phyloP scores from a whole-genome alignment of 2,888 invertebrate species.

The Panorpa germanica region DNA sequence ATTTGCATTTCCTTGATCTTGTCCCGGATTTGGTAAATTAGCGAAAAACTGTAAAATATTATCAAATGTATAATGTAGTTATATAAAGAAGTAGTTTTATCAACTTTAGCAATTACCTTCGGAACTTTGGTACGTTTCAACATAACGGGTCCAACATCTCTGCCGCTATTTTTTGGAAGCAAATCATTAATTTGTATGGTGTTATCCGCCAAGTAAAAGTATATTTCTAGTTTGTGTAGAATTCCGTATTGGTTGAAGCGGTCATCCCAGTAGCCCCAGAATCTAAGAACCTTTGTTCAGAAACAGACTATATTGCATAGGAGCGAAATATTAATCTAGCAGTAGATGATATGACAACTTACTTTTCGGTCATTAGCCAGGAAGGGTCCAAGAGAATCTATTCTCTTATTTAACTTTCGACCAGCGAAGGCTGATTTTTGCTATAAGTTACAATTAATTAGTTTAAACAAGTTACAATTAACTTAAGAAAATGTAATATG shows the following conservation, averaged over 20 bases:
- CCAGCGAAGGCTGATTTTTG: too few species aligned
- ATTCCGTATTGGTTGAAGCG: slow-evolving; percentile 55
- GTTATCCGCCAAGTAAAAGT: slow-evolving; percentile 74
- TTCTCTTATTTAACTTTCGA: slow-evolving; percentile 24
- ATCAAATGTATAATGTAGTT: too few species aligned
- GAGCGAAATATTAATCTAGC: too few species aligned
- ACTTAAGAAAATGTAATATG: too few species aligned
- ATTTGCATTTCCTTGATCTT: too few species aligned
- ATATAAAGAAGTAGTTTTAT: too few species aligned
- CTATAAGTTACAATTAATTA: too few species aligned
- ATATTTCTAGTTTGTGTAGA: slow-evolving; percentile 57
- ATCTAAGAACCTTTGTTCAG: too few species aligned
- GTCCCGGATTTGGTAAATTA: too few species aligned
- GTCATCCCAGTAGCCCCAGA: slow-evolving; percentile 84
- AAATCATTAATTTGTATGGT: slow-evolving; percentile 76
- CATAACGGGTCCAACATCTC: slow-evolving; percentile 52
- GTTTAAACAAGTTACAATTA: too few species aligned
- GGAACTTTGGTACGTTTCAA: slow-evolving; percentile 58
- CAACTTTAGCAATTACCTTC: slow-evolving; percentile 30
- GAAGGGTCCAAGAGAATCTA: slow-evolving; percentile 58
- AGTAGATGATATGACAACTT: slow-evolving; percentile 25
- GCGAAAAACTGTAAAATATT: too few species aligned
- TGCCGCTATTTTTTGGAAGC: slow-evolving; percentile 43
- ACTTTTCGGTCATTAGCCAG: slow-evolving; percentile 61
- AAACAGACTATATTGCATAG: too few species aligned